Evolutionary conservation across 2,113 vertebrate genomes (phyloP).

Genomic region (Zeus faber): DNA sequence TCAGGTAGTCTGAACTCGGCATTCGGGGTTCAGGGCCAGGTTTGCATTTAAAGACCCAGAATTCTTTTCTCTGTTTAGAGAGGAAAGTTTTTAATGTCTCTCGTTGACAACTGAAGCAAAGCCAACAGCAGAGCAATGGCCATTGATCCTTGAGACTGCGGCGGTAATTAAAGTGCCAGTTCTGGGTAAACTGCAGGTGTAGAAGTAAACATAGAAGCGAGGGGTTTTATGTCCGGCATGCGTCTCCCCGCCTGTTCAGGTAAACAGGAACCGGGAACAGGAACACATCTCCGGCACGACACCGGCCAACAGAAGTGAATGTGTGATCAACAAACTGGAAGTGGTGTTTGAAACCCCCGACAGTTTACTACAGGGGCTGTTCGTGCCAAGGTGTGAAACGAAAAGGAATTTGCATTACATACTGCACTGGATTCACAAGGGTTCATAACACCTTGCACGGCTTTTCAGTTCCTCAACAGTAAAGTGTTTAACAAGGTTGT

Average conservation of each 20-base stretch:
- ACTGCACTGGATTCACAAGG: too few species aligned
- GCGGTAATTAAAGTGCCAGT: conserved; percentile 1
- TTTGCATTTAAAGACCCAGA: too few species aligned
- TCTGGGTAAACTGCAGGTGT: not conserved
- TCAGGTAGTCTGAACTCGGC: too few species aligned
- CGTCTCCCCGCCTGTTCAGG: not conserved
- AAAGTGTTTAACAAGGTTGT: too few species aligned
- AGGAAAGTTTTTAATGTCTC: conserved; percentile 27
- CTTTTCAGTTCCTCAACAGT: too few species aligned
- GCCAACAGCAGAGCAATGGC: conserved; percentile 24
- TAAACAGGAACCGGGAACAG: not conserved
- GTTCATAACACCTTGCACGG: too few species aligned
- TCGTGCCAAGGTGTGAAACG: too few species aligned
- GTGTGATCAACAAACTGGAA: not conserved
- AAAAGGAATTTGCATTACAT: too few species aligned
- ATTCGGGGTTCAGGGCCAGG: too few species aligned
- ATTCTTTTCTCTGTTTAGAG: too few species aligned
- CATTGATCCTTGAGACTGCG: conserved; percentile 5
- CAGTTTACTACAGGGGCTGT: too few species aligned
- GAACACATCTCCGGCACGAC: not conserved
- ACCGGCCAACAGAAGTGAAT: not conserved
- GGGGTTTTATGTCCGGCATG: not conserved
- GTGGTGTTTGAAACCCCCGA: not conserved
- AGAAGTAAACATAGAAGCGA: conserved; percentile 8
- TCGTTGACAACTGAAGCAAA: conserved; percentile 11